Base-by-base conservation (phyloP, 2,797 vertebrate genomes). In the Iguana delicatissima region DNA sequence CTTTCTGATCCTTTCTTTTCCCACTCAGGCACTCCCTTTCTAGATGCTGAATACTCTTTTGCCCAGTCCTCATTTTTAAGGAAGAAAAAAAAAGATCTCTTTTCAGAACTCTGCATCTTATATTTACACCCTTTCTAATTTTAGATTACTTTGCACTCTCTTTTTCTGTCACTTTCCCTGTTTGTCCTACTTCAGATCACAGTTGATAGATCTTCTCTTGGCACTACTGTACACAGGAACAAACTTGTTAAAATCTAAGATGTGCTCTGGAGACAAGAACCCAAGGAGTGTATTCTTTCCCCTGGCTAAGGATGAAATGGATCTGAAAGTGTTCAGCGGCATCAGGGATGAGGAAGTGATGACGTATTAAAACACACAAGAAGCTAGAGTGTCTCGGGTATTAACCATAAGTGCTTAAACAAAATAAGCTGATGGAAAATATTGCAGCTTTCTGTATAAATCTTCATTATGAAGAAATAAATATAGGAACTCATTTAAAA, bases 281-380 rank as follows among this genome's bases (percentile, higher is more conserved):
- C 79, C 22, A 79, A 0, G 0, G 74, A 55, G 14, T 81, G 24
- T 14, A 88, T 38, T 77, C 86, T 22, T 50, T 84, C 5, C 86
- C 50, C 46, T 74, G n/a, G 77, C 76, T 67, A 4, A 76, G 2
- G 89, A 50, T 0, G 89, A 3, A 32, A 89, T 6, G 38, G 50
- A 89, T 38, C 0, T 85, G 24, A 91, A 42, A 92, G 82, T 24
- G 0, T 46, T 77, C 72, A 93, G 80, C 18, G 24, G 85, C 26
- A 46, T 46, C 42, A 79, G 20, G 3, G 85, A 84, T 3, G 6
- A 32, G 88, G 69, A 76, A 62, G 92, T 62, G 93, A 59, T 0
- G 89, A 57, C 0, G 0, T 29, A 32, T 35, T 26, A 14, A 8
- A 32, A 6, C 3, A 89, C 74, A 89, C 5, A 38, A 86, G 29